Evolutionary conservation across 2,113 vertebrate species (phyloP), one percentile per base, ranked within the genome.

Genomic region (Columba janthina): DNA sequence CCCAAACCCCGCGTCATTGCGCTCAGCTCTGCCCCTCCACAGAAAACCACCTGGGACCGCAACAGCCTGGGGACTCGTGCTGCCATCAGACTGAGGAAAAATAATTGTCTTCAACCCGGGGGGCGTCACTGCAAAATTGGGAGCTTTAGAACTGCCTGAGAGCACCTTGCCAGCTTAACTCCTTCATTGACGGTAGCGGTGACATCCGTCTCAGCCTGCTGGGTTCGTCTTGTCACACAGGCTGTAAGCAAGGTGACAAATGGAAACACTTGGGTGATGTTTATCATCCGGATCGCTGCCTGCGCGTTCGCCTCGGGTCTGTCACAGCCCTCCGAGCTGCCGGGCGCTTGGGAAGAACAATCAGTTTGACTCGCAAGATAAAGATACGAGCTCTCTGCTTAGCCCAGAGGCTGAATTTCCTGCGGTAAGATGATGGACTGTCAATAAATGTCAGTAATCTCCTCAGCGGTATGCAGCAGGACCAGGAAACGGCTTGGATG

Each of bases 231-330:
- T 95, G 96, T 96, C 95, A 38, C 80, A 76, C 0, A 44, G 90
- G 74, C 86, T 54, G 5, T 91, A 86, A 96, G 80, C 62, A 58
- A 72, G 92, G 26, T 96, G 95, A 96, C 86, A 84, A 83, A 97
- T 58, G 72, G 53, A 88, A 95, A 87, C 57, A 5, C 90, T 88
- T 90, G 20, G 29, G 90, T 26, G 94, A 48, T 84, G 90, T 94
- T 96, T 89, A 80, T 92, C 89, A 76, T 83, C 91, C 64, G 85
- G 94, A 95, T 89, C 88, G 42, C 92, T 60, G 91, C 83, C 83
- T 90, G 81, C 78, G 66, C 22, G 40, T 82, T 92, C 61, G 74
- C 93, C 88, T 80, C 5, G 2, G 48, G 42, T 87, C 93, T 76
- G 81, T 12, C 34, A 78, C 90, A 92, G 85, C 61, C 69, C 70